These are phyloP conservation scores for Cheilosia vernalis DNA, from an alignment of 2,888 invertebrate genomes.

Conservation along the genomic window DNA sequence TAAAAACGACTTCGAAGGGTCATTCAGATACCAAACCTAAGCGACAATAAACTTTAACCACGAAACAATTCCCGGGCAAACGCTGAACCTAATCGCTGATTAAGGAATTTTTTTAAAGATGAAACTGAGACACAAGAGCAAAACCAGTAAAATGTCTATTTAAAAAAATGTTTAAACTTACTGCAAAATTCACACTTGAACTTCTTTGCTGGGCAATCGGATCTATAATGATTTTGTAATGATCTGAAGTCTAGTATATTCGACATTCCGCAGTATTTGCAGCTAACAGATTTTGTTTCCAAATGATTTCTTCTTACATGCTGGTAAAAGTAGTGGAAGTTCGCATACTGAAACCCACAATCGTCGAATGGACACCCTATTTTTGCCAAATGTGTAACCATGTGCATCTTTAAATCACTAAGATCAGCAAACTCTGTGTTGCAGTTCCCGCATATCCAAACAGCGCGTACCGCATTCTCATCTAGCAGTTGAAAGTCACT, in stretches of 20 bases:
- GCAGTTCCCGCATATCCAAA: constrained; percentile 61
- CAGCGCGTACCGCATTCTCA: constrained; percentile 30
- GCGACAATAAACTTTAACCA: no score
- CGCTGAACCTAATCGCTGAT: no score
- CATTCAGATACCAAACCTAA: no score
- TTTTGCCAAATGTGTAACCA: constrained; percentile 63
- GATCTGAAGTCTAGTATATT: constrained; percentile 58
- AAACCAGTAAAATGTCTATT: no score
- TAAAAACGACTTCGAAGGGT: no score
- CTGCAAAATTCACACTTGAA: constrained; percentile 67
- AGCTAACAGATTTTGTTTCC: constrained; percentile 49
- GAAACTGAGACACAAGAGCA: no score
- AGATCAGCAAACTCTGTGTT: constrained; percentile 43
- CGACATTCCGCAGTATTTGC: constrained; percentile 58
- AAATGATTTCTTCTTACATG: constrained; percentile 62
- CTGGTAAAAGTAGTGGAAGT: constrained; percentile 69
- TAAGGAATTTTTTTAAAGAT: no score
- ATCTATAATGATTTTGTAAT: constrained; percentile 63
- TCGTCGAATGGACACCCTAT: constrained; percentile 57
- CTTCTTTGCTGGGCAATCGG: constrained; percentile 59
- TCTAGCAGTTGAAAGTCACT: constrained; percentile 52
- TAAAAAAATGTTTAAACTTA: constrained; percentile 39
- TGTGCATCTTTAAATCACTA: constrained; percentile 64
- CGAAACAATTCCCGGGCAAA: no score
- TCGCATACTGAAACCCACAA: constrained; percentile 62